Base-by-base conservation (phyloP, 37 sponge, comb jelly and placozoan genomes). In the Halisarca cf. caerulea region DNA sequence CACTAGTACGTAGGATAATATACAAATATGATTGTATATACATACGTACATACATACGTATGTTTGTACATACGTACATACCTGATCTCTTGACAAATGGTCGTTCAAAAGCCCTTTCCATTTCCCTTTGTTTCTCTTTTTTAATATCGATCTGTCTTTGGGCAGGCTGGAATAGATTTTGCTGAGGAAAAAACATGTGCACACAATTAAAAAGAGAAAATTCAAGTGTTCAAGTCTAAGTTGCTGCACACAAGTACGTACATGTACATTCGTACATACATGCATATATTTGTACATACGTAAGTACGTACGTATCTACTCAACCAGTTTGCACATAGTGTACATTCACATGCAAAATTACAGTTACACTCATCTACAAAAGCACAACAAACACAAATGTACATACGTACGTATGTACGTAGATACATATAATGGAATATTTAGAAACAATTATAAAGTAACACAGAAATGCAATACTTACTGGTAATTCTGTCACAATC, bases 51-150 rank as follows among this genome's bases (percentile, higher is more conserved):
- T 53, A 79, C 80, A 77, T 39, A 77, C 45, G 47, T 47, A 44
- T 33, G 47, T 79, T 51, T 5, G 32, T 21, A 15, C 18, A 20
- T 24, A 60, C 43, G 41, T 42, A 37, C 43, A 3, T 36, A 81
- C 82, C 82, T 81, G 23, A 59, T 32, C 40, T 20, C 61, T 37
- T 59, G 5, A 84, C 37, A 77, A 87, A 81, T 23, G 90, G 88
- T 15, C 77, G 74, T 81, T 93, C 94, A 82, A 93, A 93, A 20
- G 85, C 94, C 64, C 84, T 82, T 80, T 93, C 90, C 91, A 93
- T 87, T 24, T 93, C 91, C 43, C 86, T 87, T 84, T 93, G 91
- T 64, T 85, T 88, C 83, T 89, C 88, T 25, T 32, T 79, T 42
- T 39, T 55, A 37, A 78, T 72, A 18, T 85, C 91, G 25, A 84